Evolutionary conservation across 2,113 vertebrate genomes (phyloP), one percentile per base, ranked within the genome.

Genomic region (Planiliza haematocheilus): DNA sequence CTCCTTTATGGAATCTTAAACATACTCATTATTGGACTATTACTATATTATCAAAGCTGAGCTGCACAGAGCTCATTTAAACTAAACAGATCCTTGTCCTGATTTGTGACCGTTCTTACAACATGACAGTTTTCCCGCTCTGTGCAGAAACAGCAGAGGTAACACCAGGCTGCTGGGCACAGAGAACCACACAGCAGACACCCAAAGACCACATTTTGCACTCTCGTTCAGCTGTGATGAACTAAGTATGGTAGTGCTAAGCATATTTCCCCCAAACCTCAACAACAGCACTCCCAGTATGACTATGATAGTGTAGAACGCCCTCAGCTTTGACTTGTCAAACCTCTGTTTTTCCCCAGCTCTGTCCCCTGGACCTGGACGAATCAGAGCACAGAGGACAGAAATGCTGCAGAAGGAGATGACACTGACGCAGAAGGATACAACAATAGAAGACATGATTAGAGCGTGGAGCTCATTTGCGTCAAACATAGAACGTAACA

Each of bases 141-240:
- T 52, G 46, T 18, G 46, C 3, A 71, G 48, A 36, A 61, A 71
- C 37, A 61, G 38, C 38, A 71, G 37, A n/a, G 57, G 57, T 43
- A 61, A 36, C 37, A 71, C 37, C 21, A 71, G 46, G 43, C 69
- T 71, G 21, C 41, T 17, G 41, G 50, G 70, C 13, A 55, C 0
- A 7, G 10, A 62, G 0, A 24, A 13, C 49, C 70, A 73, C 7
- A 7, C 1, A n/a, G 1, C 5, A 34, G 1, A 8, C 1, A 7
- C 2, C 0, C 16, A 0, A 3, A 2, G 39, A 4, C 11, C 8
- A 42, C 39, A 42, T 42, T 12, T 12, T 1, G 2, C 0, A 30
- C 60, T 56, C 0, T n/a, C 0, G 3, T 6, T 0, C 7, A 55
- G 1, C 7, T 13, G 39, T 42, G 39, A 42, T 4, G 13, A 12